Evolutionary conservation across 2,888 invertebrate genomes (phyloP).

Genomic region (Baccha elongata): DNA sequence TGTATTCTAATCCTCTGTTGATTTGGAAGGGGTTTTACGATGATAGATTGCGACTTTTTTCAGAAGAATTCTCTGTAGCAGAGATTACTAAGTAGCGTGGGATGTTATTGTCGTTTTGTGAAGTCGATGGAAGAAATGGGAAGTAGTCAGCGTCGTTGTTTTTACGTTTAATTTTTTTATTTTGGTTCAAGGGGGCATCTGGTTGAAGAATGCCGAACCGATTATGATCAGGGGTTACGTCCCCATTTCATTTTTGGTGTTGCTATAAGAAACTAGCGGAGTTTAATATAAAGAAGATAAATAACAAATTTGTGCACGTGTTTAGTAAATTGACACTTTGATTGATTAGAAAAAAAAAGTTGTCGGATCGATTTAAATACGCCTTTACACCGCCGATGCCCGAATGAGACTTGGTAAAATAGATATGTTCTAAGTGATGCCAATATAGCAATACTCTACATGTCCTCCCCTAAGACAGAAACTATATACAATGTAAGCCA

Average conservation of each 20-base stretch:
- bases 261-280: too few relatives aligned
- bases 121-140: background rate
- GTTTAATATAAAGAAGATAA: too few relatives aligned
- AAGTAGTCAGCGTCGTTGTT: background rate
- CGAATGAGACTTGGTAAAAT: background rate
- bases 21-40: constrained; percentile 12
- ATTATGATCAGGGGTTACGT: too few relatives aligned
- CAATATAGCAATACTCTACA: background rate
- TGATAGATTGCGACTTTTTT: background rate
- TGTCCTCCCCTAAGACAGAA: background rate
- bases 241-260: too few relatives aligned
- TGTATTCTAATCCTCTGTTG: background rate
- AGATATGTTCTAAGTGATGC: too few relatives aligned
- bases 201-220: too few relatives aligned
- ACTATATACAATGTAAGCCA: too few relatives aligned
- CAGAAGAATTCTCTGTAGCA: background rate
- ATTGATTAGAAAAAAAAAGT: too few relatives aligned
- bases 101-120: background rate
- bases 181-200: background rate
- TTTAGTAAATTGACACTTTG: too few relatives aligned
- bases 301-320: too few relatives aligned
- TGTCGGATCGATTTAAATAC: too few relatives aligned
- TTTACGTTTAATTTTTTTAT: background rate
- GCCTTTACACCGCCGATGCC: background rate
- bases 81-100: background rate